Evolutionary conservation across 2,797 vertebrate species (phyloP), one percentile per base, ranked within the genome.

Genomic region (Sebastes diploproa): DNA sequence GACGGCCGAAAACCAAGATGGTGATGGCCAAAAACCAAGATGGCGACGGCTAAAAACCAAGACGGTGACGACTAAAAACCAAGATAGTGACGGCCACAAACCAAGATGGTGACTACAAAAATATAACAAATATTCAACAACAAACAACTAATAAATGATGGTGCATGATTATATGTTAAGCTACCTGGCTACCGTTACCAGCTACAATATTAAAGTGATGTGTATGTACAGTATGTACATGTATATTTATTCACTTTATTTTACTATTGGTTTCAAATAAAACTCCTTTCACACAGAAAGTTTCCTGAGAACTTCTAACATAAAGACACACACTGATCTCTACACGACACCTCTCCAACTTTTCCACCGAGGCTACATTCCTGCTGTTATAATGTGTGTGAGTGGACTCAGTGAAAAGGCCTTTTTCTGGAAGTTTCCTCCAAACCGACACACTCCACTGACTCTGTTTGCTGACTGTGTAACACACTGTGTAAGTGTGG

Each of bases 381-480:
- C 64, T 64, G 77, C 67, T 82, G 75, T 52, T 72, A 29, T 25
- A 23, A 1, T 61, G 62, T 66, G 63, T 77, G 62, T 59, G 73
- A 4, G 78, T 7, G 32, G 6, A 59, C 10, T 59, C 27, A 2
- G 59, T 85, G 80, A 89, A 90, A 88, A 89, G 78, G 30, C 27
- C 69, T 77, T 85, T 86, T 88, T 86, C 81, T 68, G 67, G 70
- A 86, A 34, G 50, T 83, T 92, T 88, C 76, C 82, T 75, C 58
- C 32, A 52, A 68, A 54, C 63, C 30, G 84, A 89, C 83, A 90
- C 88, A 89, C 88, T 91, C 87, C 80, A 42, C 72, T 77, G 83
- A 72, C 72, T 83, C 81, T 78, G 89, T 90, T 82, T 86, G 76
- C 78, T 87, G 72, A 36, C 63, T 60, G 59, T 58, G 75, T 23